These are phyloP conservation scores for Triplophysa rosa DNA, from an alignment of 2,113 vertebrate genomes.

Conservation along the genomic window DNA sequence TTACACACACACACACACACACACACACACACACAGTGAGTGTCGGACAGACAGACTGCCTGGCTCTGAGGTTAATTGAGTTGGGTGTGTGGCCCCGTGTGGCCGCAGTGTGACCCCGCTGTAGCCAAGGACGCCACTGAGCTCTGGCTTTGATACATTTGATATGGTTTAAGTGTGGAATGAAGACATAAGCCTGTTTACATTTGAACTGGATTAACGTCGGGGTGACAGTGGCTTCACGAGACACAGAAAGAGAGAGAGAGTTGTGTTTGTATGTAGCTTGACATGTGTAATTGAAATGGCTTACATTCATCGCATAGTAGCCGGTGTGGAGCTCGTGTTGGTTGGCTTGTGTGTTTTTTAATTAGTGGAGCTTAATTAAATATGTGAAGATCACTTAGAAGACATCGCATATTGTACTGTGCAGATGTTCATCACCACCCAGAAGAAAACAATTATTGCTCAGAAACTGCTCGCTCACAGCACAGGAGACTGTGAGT, in stretches of 20 bases:
- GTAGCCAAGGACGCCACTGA: slow-evolving; percentile 79
- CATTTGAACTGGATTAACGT: slow-evolving; percentile 81
- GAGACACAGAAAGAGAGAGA: slow-evolving; percentile 41
- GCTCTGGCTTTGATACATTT: slow-evolving; percentile 88
- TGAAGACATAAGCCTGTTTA: slow-evolving; percentile 82
- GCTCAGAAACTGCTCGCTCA: too few species aligned
- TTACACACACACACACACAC: slow-evolving; percentile 47
- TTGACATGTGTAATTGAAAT: slow-evolving; percentile 49
- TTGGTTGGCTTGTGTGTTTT: background rate
- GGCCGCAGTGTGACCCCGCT: slow-evolving; percentile 79
- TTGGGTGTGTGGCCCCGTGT: slow-evolving; percentile 76
- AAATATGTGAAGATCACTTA: slow-evolving; percentile 5
- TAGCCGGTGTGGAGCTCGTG: slow-evolving; percentile 9
- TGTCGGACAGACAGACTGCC: slow-evolving; percentile 74
- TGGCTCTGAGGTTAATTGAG: slow-evolving; percentile 77
- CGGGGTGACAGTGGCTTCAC: slow-evolving; percentile 72
- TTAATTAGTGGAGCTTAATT: slow-evolving; percentile 3
- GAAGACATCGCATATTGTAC: background rate
- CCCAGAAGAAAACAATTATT: background rate
- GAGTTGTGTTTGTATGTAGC: slow-evolving; percentile 39
- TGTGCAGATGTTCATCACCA: background rate
- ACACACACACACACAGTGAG: slow-evolving; percentile 50
- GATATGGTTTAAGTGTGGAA: slow-evolving; percentile 87
- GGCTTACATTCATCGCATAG: slow-evolving; percentile 15
- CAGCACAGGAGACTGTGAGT: too few species aligned